These are phyloP conservation scores for Reticulitermes lucifugus DNA, from an alignment of 2,888 invertebrate species.

Conservation along the genomic window DNA sequence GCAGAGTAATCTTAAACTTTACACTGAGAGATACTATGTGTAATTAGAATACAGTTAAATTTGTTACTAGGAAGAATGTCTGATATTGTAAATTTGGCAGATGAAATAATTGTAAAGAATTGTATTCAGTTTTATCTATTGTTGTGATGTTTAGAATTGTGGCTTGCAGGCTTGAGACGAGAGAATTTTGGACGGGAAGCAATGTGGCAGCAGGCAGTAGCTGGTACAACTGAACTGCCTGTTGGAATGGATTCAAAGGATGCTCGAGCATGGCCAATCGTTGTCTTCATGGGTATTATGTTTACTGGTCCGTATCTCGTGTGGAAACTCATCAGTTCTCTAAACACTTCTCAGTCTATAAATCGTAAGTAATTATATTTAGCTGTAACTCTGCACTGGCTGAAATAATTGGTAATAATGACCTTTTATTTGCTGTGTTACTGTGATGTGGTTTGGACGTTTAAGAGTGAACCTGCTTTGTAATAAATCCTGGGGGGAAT, in stretches of 20 bases:
- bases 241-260: constrained; percentile 53
- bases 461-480: too few species aligned
- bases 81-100: too few species aligned
- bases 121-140: not conserved
- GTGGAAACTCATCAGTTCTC: constrained; percentile 76
- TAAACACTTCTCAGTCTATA: not conserved
- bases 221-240: constrained; percentile 59
- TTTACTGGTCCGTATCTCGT: constrained; percentile 93
- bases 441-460: too few species aligned
- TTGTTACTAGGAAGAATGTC: too few species aligned
- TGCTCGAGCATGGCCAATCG: constrained; percentile 83
- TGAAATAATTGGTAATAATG: too few species aligned
- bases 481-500: too few species aligned
- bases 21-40: too few species aligned
- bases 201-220: constrained; percentile 64
- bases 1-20: too few species aligned
- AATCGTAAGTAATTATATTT: constrained; percentile 22
- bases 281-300: constrained; percentile 89
- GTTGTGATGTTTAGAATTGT: not conserved
- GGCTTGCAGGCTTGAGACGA: constrained; percentile 58
- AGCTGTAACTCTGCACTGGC: too few species aligned
- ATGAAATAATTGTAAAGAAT: too few species aligned
- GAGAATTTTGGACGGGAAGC: constrained; percentile 60
- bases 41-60: too few species aligned
- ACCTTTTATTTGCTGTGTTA: too few species aligned